Evolutionary conservation across 2,888 invertebrate species (phyloP).

Genomic region (Sinhomidia bicolor): DNA sequence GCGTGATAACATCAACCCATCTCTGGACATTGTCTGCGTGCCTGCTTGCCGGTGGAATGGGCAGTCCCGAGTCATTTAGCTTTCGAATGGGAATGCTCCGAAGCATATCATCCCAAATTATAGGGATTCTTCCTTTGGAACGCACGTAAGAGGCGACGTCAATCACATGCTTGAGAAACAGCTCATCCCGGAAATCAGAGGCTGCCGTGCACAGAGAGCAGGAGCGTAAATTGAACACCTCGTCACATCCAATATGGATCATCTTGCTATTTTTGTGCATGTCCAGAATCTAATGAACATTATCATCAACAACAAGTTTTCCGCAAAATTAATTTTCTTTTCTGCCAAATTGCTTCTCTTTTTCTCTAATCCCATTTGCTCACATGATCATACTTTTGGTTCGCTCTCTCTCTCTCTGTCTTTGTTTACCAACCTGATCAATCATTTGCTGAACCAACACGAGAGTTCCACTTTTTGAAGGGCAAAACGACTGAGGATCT

Average conservation of each 20-base stretch:
- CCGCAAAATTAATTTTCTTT: slow-evolving; percentile 7
- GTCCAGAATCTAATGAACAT: background rate
- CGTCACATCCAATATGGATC: slow-evolving; percentile 89
- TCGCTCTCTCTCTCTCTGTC: background rate
- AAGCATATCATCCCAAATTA: slow-evolving; percentile 96
- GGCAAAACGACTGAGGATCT: slow-evolving; percentile 89
- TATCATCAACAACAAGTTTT: background rate
- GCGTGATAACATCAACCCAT: slow-evolving; percentile 83
- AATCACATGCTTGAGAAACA: slow-evolving; percentile 87
- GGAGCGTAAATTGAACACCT: slow-evolving; percentile 88
- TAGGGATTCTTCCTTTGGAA: slow-evolving; percentile 84
- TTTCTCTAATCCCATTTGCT: background rate
- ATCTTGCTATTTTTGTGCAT: slow-evolving; percentile 82
- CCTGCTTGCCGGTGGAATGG: slow-evolving; percentile 86
- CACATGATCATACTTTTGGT: background rate
- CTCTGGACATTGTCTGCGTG: slow-evolving; percentile 88
- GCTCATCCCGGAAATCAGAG: slow-evolving; percentile 82
- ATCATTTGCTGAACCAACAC: slow-evolving; percentile 87
- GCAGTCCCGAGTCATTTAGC: slow-evolving; percentile 84
- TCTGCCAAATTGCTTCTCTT: background rate
- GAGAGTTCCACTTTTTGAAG: slow-evolving; percentile 86
- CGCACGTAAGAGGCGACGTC: slow-evolving; percentile 83
- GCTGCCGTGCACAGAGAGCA: slow-evolving; percentile 84
- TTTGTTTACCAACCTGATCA: slow-evolving; percentile 85
- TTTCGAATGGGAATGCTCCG: slow-evolving; percentile 82